Conservation (phyloP, 2,113 vertebrate genomes). For the Cheirogaleus medius region DNA sequence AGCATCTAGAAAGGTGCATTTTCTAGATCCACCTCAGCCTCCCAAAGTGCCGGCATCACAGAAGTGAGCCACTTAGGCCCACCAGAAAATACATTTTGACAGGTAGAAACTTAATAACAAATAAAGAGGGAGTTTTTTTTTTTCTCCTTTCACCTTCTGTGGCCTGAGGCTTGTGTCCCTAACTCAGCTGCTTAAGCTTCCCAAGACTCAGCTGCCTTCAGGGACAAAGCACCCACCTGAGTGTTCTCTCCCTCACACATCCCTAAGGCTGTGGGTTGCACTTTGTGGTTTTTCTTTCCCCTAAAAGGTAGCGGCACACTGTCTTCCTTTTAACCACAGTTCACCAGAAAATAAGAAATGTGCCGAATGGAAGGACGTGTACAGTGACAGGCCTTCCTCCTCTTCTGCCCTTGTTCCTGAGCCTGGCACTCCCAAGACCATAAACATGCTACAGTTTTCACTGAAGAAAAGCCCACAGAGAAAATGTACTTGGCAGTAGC, state of each 20-base stretch:
- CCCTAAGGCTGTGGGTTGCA: neutral
- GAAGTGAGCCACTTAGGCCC: neutral
- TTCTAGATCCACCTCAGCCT: neutral
- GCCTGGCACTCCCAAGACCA: neutral
- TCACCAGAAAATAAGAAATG: neutral
- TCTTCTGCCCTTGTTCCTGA: neutral
- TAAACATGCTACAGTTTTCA: neutral
- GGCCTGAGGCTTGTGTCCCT: neutral
- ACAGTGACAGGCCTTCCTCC: neutral
- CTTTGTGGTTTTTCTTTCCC: neutral
- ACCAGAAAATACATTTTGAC: neutral
- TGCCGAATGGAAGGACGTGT: neutral
- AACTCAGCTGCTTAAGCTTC: neutral
- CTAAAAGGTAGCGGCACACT: neutral
- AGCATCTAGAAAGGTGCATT: no score
- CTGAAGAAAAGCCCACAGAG: neutral
- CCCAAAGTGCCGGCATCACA: neutral
- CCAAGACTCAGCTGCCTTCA: neutral
- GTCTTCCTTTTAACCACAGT: constrained; percentile 14
- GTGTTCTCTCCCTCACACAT: neutral
- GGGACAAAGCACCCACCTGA: neutral
- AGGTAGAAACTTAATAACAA: neutral
- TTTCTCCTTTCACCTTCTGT: neutral
- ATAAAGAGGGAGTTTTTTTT: neutral
- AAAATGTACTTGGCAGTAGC: neutral